phyloP scores from a whole-genome alignment of 2,113 vertebrate species.

The Pelusios castaneus region DNA sequence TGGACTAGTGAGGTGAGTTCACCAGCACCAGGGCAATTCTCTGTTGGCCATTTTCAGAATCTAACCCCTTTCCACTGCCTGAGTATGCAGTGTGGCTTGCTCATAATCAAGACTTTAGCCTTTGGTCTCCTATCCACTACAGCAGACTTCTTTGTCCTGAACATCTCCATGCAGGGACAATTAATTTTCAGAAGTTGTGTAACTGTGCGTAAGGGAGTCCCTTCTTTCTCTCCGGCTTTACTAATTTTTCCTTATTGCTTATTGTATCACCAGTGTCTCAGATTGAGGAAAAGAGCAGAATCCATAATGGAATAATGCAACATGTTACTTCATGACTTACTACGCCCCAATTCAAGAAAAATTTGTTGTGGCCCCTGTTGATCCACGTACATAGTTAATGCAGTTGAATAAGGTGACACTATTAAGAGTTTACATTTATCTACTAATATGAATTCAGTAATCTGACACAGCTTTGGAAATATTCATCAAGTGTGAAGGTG shows the following conservation, averaged over 20 bases:
- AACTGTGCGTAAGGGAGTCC: background rate
- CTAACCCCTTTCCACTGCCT: background rate
- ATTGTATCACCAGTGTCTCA: background rate
- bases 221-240: background rate
- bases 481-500: background rate
- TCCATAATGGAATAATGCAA: background rate
- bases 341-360: background rate
- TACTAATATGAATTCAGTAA: background rate
- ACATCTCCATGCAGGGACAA: background rate
- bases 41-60: background rate
- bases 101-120: background rate
- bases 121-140: fast-evolving
- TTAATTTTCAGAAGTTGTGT: background rate
- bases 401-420: background rate
- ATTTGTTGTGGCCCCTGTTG: background rate
- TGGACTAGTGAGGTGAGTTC: background rate
- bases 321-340: fast-evolving
- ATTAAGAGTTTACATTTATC: background rate
- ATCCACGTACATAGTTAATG: background rate
- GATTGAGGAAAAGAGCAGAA: background rate
- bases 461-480: background rate
- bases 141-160: background rate
- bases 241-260: background rate
- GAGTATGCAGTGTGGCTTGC: background rate
- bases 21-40: background rate